These are phyloP conservation scores for Rutilus rutilus DNA, from an alignment of 2,113 vertebrate species.

Conservation along the genomic window DNA sequence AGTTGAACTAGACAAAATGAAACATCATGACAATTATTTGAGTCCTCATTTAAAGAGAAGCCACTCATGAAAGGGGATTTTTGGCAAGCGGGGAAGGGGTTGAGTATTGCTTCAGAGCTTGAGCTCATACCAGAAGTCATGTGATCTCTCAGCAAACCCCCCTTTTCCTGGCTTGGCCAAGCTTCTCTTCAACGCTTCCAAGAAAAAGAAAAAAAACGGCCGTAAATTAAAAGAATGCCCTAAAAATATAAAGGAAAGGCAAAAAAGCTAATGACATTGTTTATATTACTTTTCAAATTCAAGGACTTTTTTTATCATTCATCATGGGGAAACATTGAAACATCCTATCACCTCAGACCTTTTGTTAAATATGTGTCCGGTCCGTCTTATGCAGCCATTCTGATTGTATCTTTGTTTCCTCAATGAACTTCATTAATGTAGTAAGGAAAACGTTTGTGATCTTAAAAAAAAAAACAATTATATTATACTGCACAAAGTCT, in stretches of 20 bases:
- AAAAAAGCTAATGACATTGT: neutral
- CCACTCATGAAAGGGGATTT: neutral
- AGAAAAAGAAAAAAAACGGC: neutral
- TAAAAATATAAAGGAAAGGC: neutral
- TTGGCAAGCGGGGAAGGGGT: neutral
- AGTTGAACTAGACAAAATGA: too few relatives aligned
- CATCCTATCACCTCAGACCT: neutral
- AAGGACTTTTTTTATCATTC: neutral
- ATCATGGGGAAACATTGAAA: neutral
- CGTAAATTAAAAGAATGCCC: neutral
- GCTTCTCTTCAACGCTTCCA: neutral
- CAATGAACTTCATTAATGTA: neutral
- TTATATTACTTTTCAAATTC: neutral
- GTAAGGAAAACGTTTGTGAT: neutral
- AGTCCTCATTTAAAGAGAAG: neutral
- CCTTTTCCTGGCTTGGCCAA: neutral
- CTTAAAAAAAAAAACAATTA: too few relatives aligned
- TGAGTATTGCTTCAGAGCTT: neutral
- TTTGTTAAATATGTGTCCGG: neutral
- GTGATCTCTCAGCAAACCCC: conserved; percentile 26
- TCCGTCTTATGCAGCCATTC: neutral
- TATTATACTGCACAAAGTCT: neutral
- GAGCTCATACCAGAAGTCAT: conserved; percentile 54
- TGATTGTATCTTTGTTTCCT: neutral
- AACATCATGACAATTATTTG: neutral